These are phyloP conservation scores for Bombyx mori DNA, from an alignment of 1,140 invertebrate species.

Conservation along the genomic window ASM3026992v2 NC_085114.1:7914501-7915000, in stretches of 20 bases:
- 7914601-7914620: constrained; percentile 61
- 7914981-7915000: too few relatives aligned
- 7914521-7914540: constrained; percentile 62
- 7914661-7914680: constrained; percentile 69
- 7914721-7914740: constrained; percentile 28
- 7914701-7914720: constrained; percentile 20
- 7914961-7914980: too few relatives aligned
- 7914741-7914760: constrained; percentile 21
- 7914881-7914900: too few relatives aligned
- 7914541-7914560: constrained; percentile 56
- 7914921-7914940: too few relatives aligned
- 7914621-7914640: constrained; percentile 59
- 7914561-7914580: constrained; percentile 64
- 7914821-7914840: too few relatives aligned
- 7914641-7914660: constrained; percentile 60
- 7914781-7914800: too few relatives aligned
- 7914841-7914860: too few relatives aligned
- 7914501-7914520: constrained; percentile 61
- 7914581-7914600: constrained; percentile 62
- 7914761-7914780: constrained; percentile 4
- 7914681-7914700: constrained; percentile 62
- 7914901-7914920: too few relatives aligned
- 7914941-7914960: too few relatives aligned
- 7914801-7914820: too few relatives aligned
- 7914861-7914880: too few relatives aligned